phyloP scores from a whole-genome alignment of 2,113 vertebrate species.

The Pachypanchax playfairii region DNA sequence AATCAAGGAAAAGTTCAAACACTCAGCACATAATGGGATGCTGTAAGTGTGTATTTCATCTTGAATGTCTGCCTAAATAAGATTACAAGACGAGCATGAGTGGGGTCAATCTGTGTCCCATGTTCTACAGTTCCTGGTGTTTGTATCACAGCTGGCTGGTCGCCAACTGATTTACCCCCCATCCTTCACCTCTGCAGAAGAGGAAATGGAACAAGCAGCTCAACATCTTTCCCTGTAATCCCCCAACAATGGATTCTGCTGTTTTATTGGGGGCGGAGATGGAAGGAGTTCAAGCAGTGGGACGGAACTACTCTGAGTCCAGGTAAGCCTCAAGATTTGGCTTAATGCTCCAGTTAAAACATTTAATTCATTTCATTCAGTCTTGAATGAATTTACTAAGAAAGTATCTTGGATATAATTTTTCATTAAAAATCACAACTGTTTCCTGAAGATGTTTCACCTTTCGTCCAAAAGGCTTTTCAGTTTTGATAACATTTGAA shows the following conservation, averaged over 20 bases:
- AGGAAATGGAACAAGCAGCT: slow-evolving; percentile 55
- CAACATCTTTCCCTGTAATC: slow-evolving; percentile 53
- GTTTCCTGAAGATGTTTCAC: too few relatives aligned
- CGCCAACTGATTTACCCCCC: slow-evolving; percentile 52
- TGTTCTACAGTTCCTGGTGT: slow-evolving; percentile 12
- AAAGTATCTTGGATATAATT: too few relatives aligned
- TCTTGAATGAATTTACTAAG: too few relatives aligned
- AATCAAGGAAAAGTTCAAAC: background rate
- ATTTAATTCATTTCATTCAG: slow-evolving; percentile 33
- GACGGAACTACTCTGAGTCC: slow-evolving; percentile 18
- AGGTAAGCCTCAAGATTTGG: slow-evolving; percentile 46
- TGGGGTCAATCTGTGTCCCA: slow-evolving; percentile 19
- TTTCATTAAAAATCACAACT: too few relatives aligned
- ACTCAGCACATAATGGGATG: background rate
- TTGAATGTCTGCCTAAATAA: slow-evolving; percentile 24
- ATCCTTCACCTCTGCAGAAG: slow-evolving; percentile 36
- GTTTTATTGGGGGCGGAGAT: slow-evolving; percentile 35
- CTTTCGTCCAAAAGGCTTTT: too few relatives aligned
- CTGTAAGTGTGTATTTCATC: background rate
- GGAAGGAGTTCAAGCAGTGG: slow-evolving; percentile 21
- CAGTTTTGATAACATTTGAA: too few relatives aligned
- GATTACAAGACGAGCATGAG: slow-evolving; percentile 17
- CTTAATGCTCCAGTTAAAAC: slow-evolving; percentile 31
- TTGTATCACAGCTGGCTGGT: slow-evolving; percentile 25
- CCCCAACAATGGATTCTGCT: slow-evolving; percentile 53